Base-by-base conservation (phyloP, 2,888 invertebrate species). In the Agrotis puta region DNA sequence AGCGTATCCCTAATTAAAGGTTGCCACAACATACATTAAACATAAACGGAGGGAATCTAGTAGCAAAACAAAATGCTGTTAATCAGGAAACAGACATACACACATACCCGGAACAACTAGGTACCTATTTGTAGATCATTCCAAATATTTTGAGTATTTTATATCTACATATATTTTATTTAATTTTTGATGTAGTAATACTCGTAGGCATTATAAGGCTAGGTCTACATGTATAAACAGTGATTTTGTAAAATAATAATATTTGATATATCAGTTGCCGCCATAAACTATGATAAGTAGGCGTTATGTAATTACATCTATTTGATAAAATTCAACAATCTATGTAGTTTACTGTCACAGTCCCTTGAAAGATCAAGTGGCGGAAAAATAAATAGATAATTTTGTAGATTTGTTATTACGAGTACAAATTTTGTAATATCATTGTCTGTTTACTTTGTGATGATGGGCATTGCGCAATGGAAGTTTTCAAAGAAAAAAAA, bases 211-310 rank as follows among this genome's bases (percentile, higher is more conserved):
- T 59, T 67, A 43, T 65, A 68, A 73, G 75, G 50, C 33, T 67
- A 68, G 75, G 58, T 59, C 51, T 74, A 67, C 22, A 74, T 33
- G 68, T 33, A 59, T 68, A 75, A 75, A 74, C 68, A 68, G 56
- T 61, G 59, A 75, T 59, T 54, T 50, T 59, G 58, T 67, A 27
- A 11, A 48, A 58, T 58, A 58, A 18, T 45, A 33, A n/a, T 73
- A n/a, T 73, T 74, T 67, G 67, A 43, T 67, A 48, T 50, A 61
- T 61, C 48, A 39, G 48, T 74, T 48, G 58, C 33, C 33, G 50
- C 24, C 70, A 48, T 63, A 62, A 48, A 45, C 39, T 70, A 58
- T 50, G 54, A 70, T 70, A 77, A 58, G 48, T 47, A 43, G 22
- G 9, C 47, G 45, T 75, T 75, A 59, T 33, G 75, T 59, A 74